phyloP scores from a whole-genome alignment of 2,888 invertebrate species.

The Muscina levida region DNA sequence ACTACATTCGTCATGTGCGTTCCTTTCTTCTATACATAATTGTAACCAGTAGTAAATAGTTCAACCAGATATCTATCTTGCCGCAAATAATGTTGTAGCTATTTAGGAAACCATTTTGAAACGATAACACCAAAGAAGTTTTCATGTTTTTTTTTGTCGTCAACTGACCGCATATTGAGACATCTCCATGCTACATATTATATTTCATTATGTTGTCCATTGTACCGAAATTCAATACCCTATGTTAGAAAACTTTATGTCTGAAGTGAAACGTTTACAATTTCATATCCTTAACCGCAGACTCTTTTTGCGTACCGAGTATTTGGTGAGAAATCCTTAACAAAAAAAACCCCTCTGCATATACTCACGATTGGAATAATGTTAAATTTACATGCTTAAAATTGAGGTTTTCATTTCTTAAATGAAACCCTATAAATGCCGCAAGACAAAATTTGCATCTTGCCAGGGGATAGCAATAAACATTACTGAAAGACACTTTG shows the following conservation, averaged over 20 bases:
- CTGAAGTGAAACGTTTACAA: conserved; percentile 20
- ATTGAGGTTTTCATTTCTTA: conserved; percentile 60
- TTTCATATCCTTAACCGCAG: conserved; percentile 37
- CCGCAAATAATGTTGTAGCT: background rate
- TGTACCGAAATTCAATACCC: conserved; percentile 1
- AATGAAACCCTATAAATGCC: conserved; percentile 60
- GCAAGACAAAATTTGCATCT: conserved; percentile 36
- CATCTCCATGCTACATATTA: background rate
- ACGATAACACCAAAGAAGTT: background rate
- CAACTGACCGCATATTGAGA: background rate
- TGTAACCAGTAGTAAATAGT: background rate
- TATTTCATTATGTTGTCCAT: background rate
- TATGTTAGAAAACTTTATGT: background rate
- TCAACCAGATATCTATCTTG: too few species aligned
- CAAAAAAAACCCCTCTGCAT: too few species aligned
- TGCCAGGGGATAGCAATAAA: conserved; percentile 43
- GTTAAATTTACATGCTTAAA: conserved; percentile 60
- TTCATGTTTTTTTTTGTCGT: background rate
- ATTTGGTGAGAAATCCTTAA: conserved; percentile 48
- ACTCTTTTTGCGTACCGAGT: conserved; percentile 23
- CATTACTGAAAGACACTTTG: conserved; percentile 61
- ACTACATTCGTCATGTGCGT: too few species aligned
- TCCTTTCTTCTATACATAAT: too few species aligned
- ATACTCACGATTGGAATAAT: conserved; percentile 37
- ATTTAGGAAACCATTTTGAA: background rate